Evolutionary conservation across 2,888 invertebrate species (phyloP), one percentile per base, ranked within the genome.

Genomic region (Erebia palarica): DNA sequence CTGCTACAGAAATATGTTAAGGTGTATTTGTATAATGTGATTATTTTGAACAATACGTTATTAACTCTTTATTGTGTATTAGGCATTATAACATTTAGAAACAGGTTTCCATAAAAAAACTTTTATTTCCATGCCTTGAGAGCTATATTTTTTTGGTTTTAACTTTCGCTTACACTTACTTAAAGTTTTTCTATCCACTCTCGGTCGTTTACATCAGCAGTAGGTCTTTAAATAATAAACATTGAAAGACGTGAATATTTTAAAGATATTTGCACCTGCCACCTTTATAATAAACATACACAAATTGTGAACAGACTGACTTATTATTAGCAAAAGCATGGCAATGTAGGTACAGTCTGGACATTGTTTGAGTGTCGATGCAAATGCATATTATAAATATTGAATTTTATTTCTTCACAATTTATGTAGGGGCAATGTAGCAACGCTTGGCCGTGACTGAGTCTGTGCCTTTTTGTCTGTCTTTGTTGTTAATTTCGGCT

Each of bases 241-340:
- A 51, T 65, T 65, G 51, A 36, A 36, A 36, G 36, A 16, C 13
- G 10, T 5, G 1, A 47, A 63, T 63, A 49, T 63, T 63, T 36
- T 65, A 42, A 44, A 58, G 66, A 44, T 47, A 42, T 66, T 55
- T 65, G 27, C 53, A 53, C 55, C 14, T 65, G 36, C 36, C 36
- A 36, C 55, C 55, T 55, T 27, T 4, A 11, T 10, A 42, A 55
- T n/a, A 65, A 55, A 44, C 18, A 42, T 66, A 58, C 47, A 66
- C 21, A 21, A 58, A 18, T 66, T 58, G 47, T 27, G 36, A 16
- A n/a, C 55, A 14, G 51, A 3, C 42, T 65, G 65, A 57, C 57
- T 66, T 58, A 66, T 66, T 66, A 66, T 18, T 47, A 66, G 57
- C 66, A 47, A 65, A 66, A 66, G 57, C 66, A 66, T 47, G 66